A percentile compares a stretch with the other conserved stretches of the same genome.
These are phyloP conservation scores for Merluccius polli DNA, from an alignment of 2,797 vertebrate species.

Conservation along the genomic window DNA sequence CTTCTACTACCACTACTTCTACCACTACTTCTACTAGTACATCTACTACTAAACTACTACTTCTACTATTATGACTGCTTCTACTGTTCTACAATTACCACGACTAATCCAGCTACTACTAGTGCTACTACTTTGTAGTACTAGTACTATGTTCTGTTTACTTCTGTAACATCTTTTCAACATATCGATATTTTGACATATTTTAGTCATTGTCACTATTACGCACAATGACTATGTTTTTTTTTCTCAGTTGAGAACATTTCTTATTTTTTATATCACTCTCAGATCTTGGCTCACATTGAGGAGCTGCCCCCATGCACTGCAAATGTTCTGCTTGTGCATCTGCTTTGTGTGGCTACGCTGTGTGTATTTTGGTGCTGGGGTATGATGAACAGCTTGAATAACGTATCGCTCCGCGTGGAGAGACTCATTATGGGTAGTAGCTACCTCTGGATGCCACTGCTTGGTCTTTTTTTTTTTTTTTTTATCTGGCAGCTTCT, in stretches of 20 bases:
- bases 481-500: constrained; percentile 11
- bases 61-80: not conserved
- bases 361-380: not conserved
- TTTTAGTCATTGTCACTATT: no score
- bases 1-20: no score
- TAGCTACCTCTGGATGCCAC: not conserved
- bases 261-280: no score
- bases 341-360: not conserved
- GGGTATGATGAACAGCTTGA: not conserved
- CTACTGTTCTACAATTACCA: not conserved
- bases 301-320: not conserved
- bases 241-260: no score
- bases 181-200: no score
- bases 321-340: not conserved
- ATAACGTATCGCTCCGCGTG: not conserved
- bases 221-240: no score
- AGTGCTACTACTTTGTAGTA: no score
- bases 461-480: not conserved
- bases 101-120: not conserved
- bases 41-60: no score
- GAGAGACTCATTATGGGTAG: not conserved
- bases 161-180: no score
- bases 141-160: no score
- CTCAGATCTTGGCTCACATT: not conserved
- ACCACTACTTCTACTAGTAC: no score